Conservation (phyloP, 2,113 vertebrate species). For the Sitta europaea region DNA sequence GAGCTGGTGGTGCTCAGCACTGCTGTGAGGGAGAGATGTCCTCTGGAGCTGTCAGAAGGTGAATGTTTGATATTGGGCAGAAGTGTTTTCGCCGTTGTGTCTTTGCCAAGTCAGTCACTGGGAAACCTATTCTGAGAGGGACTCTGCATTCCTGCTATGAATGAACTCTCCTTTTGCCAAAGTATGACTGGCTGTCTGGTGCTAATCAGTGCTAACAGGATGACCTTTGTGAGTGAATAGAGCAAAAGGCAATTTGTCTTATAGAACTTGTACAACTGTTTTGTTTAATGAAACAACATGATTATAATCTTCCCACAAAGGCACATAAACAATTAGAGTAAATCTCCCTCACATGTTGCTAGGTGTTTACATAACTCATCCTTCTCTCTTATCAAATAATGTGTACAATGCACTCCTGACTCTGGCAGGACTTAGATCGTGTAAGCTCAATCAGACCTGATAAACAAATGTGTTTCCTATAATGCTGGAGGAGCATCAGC, state of each 20-base stretch:
- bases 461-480: conserved; percentile 52
- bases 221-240: conserved; percentile 64
- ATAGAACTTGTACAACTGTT: conserved; percentile 65
- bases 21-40: neutral
- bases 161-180: conserved; percentile 49
- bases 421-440: conserved; percentile 17
- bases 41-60: conserved; percentile 51
- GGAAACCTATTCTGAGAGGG: conserved; percentile 62
- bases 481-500: neutral
- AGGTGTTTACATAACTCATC: conserved; percentile 64
- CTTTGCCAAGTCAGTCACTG: conserved; percentile 60
- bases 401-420: conserved; percentile 53
- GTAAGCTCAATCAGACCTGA: conserved; percentile 37
- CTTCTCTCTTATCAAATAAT: conserved; percentile 55
- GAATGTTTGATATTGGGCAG: conserved; percentile 20
- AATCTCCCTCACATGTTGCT: conserved; percentile 61
- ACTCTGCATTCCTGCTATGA: conserved; percentile 54
- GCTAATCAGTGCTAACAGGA: conserved; percentile 66
- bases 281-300: conserved; percentile 68
- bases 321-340: conserved; percentile 59
- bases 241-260: conserved; percentile 65
- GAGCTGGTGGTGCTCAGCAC: neutral
- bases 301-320: conserved; percentile 70
- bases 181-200: neutral
- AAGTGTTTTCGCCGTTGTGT: neutral